Evolutionary conservation across 2,888 invertebrate species (phyloP), one percentile per base, ranked within the genome.

Genomic region (Theristus sp.): DNA sequence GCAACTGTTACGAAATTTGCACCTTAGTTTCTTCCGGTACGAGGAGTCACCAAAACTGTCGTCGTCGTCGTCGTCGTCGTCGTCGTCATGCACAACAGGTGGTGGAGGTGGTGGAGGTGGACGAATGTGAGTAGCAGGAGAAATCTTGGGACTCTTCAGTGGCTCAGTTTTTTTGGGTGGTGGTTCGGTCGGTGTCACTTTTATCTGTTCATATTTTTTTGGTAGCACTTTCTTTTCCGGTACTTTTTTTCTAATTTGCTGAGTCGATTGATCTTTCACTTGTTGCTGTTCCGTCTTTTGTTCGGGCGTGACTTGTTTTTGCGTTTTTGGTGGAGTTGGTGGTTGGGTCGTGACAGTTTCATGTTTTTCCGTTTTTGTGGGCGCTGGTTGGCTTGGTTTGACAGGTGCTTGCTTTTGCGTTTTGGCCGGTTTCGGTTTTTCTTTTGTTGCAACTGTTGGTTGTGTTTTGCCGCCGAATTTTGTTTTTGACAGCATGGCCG

Each of bases 1-100:
- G 61, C 71, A 71, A 13, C 65, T 65, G 58, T 68, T 67, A 17
- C 71, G 59, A 56, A 67, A 69, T 49, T 69, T 67, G 63, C 68
- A 68, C 31, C 63, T 61, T 58, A 70, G 66, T 49, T 54, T 54
- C 26, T n/a, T n/a, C n/a, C n/a, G n/a, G n/a, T n/a, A n/a, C n/a
- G n/a, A n/a, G n/a, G n/a, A n/a, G n/a, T n/a, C n/a, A n/a, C n/a
- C n/a, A n/a, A n/a, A n/a, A 6, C 49, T 49, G 20, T 49, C 49
- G 3, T 49, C 49, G n/a, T 10, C 49, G 49, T 49, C n/a, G 6
- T 49, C 24, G n/a, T 49, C 49, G 6, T 49, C 38, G 38, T 38
- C 38, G 10, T 38, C 38, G 10, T 38, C 38, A 38, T 13, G 10
- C 38, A 38, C 38, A 13, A 17, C 10, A 38, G 38, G 10, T 13